Evolutionary conservation across 2,888 invertebrate genomes (phyloP), one percentile per base, ranked within the genome.

Genomic region (Lutraria lutraria): DNA sequence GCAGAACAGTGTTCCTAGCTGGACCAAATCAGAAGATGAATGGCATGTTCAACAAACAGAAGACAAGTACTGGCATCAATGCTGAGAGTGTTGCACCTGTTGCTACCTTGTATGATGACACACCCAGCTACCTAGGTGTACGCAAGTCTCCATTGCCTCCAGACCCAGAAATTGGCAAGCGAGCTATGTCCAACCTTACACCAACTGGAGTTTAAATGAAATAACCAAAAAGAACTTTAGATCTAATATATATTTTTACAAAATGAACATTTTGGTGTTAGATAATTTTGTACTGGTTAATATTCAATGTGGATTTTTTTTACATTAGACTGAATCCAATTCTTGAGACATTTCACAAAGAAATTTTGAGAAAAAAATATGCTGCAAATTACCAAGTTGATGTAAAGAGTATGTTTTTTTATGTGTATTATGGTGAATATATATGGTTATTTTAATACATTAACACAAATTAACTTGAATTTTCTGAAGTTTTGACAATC

Each of bases 21-120:
- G 88, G 88, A 25, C 72, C 85, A 0, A 88, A 81, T 56, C 83
- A 85, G 34, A 88, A 85, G 15, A 72, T 83, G 0, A 19, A 60
- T 4, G 86, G 87, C 0, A 87, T 86, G 21, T 86, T 87, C 76
- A 53, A 86, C 86, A 90, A 88, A 52, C 90, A 88, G 81, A 83
- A 52, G 52, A 25, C 53, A 31, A 21, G 34, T 4, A 83, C 80
- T 12, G 85, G 60, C 3, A 79, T 83, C 31, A 56, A 21, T 60
- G n/a, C 83, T 2, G 63, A 80, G 19, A 76, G 63, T 63, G 52
- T 80, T 13, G 82, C 88, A 25, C 90, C 90, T 12, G 60, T 88
- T 13, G 88, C 87, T 19, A 90, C 90, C 60, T 72, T 90, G 82
- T 90, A 90, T 68, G 90, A 90, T 52, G 88, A 90, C 63, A 83